Evolutionary conservation across 2,888 invertebrate species (phyloP), one percentile per base, ranked within the genome.

Genomic region (Drosophila suboccidentalis): DNA sequence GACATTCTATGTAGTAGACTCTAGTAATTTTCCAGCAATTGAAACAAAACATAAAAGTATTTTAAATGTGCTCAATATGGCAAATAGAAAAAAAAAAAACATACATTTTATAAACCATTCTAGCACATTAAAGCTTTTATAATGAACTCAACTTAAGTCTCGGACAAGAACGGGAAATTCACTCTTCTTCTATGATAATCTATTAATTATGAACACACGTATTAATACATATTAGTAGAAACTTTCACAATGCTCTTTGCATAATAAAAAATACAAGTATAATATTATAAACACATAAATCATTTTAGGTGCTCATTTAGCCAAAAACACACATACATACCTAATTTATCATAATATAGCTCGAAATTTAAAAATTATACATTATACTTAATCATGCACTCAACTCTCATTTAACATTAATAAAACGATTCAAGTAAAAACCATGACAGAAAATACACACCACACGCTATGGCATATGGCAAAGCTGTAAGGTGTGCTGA

Each of bases 41-140:
- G 53, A 87, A 61, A 71, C 41, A 50, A 49, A 71, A 89, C 72
- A 58, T 67, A 71, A 68, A 86, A 87, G 86, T 89, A 89, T 86
- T 86, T 82, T 78, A 78, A 82, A 80, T 74, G 76, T 89, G 86
- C 86, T 86, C 86, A 89, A 86, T 65, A 71, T 61, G 72, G 62
- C 69, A 73, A 75, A 51, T 3, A 46, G 22, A 54, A 44, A 51
- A 5, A 26, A 5, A 26, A 26, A 26, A 8, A 29, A 47, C 38
- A 60, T 47, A 55, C 19, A 59, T 61, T 77, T 72, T 60, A 65
- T 53, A 60, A 51, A 57, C 43, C 9, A 58, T 68, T 63, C 67
- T 71, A 69, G 82, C 82, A 79, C 72, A 66, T 74, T 70, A 49
- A 62, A 49, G 55, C 32, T 60, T 62, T 74, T 60, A 22, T 22